Base-by-base conservation (phyloP, 2,113 vertebrate genomes). In the Recurvirostra avosetta region DNA sequence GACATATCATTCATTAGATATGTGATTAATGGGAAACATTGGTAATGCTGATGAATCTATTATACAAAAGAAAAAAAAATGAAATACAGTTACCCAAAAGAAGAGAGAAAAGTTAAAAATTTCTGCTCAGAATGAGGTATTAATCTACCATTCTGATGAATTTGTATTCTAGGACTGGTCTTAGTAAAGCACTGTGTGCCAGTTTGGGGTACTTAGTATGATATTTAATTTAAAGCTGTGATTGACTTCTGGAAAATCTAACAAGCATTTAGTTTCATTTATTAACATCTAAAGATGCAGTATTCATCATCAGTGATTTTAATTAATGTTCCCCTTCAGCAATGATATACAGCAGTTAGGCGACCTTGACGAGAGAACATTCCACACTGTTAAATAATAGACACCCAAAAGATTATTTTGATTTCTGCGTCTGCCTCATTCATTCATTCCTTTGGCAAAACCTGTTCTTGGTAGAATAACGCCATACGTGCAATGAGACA, bases 201-300 rank as follows among this genome's bases (percentile, higher is more conserved):
- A 55, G 74, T 94, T 95, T 86, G 52, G 47, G 47, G 36, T 87
- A 63, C 93, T 93, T 73, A 82, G 66, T 72, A 55, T 73, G 58
- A 96, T 68, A 88, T 95, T 97, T 97, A 94, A 96, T 97, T 94
- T 97, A 95, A 93, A 78, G 26, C 30, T 95, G 11, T 96, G 67
- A 93, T 83, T 96, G 85, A 75, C 74, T 96, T 96, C 87, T 95
- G 78, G 88, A 76, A 97, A 95, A 90, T 89, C 83, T 91, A 96
- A 80, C 74, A 92, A 92, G 86, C 49, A 85, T 83, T 95, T 94
- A 72, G 47, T 89, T 94, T 96, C 55, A 75, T 93, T 94, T 95
- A 96, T 93, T 96, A 95, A 84, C 74, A 90, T 77, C 27, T 94
- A 86, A 94, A 53, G 78, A 79, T 87, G 58, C 56, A 63, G 66